Conservation (phyloP, 2,888 invertebrate species). For the Gymnosoma rotundatum region DNA sequence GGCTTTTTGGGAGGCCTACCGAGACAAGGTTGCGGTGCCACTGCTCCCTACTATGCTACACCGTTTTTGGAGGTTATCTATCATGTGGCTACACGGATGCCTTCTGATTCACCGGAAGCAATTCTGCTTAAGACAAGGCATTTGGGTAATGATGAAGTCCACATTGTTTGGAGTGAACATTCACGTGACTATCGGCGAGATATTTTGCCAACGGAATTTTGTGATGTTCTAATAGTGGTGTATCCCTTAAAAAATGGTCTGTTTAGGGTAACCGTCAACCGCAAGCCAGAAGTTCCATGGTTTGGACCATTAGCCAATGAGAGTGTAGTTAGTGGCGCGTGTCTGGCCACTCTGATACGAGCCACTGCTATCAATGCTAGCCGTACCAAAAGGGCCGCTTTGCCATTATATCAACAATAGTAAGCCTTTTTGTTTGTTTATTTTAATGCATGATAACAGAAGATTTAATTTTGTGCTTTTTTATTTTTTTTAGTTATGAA, state of each 20-base stretch:
- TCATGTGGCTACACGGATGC: slow-evolving; percentile 99
- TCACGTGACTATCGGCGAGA: slow-evolving; percentile 96
- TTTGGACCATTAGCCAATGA: slow-evolving; percentile 98
- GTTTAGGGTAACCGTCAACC: slow-evolving; percentile 93
- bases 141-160: slow-evolving; percentile 98
- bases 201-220: slow-evolving; percentile 99
- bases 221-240: slow-evolving; percentile 97
- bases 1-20: slow-evolving; percentile 97
- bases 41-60: slow-evolving; percentile 97
- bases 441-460: neutral
- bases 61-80: slow-evolving; percentile 96
- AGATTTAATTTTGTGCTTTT: neutral
- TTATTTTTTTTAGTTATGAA: slow-evolving; percentile 87
- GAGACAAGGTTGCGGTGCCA: slow-evolving; percentile 93
- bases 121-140: slow-evolving; percentile 96
- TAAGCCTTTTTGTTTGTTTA: slow-evolving; percentile 83
- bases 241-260: slow-evolving; percentile 95
- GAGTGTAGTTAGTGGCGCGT: slow-evolving; percentile 85
- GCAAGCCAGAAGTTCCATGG: slow-evolving; percentile 94
- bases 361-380: slow-evolving; percentile 96
- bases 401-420: slow-evolving; percentile 96
- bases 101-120: slow-evolving; percentile 93
- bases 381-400: slow-evolving; percentile 93
- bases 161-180: slow-evolving; percentile 99
- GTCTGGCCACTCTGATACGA: slow-evolving; percentile 92